phyloP scores from a whole-genome alignment of 2,888 invertebrate species.

The Drosophila histrio region DNA sequence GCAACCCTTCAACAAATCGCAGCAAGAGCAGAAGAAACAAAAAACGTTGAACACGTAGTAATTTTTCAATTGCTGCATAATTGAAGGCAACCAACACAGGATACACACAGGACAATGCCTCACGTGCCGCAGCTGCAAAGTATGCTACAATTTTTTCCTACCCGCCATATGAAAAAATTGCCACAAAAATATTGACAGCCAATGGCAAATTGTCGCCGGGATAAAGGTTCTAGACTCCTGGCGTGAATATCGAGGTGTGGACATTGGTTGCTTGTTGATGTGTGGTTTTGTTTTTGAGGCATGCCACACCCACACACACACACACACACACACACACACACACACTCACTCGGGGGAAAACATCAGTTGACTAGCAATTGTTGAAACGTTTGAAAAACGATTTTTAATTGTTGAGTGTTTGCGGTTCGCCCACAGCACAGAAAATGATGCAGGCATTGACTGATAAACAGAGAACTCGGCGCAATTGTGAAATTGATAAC shows the following conservation, averaged over 20 bases:
- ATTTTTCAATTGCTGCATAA: conserved; percentile 84
- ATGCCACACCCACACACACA: conserved; percentile 19
- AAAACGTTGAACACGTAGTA: conserved; percentile 80
- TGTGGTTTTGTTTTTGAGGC: conserved; percentile 78
- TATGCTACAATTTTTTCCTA: conserved; percentile 18
- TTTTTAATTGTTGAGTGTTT: conserved; percentile 77
- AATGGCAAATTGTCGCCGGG: conserved; percentile 71
- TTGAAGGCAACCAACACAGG: conserved; percentile 72
- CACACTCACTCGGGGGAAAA: conserved; percentile 35
- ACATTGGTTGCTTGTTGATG: conserved; percentile 70
- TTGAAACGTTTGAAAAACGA: conserved; percentile 61
- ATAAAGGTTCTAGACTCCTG: conserved; percentile 25
- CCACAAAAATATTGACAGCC: conserved; percentile 67
- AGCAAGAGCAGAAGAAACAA: conserved; percentile 16
- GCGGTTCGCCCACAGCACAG: conserved; percentile 30
- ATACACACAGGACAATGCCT: conserved; percentile 39
- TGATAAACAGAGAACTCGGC: conserved; percentile 46
- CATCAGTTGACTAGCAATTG: conserved; percentile 63
- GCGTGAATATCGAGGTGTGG: conserved; percentile 42
- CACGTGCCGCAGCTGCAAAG: conserved; percentile 49
- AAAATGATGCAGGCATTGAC: conserved; percentile 42
- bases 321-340: neutral
- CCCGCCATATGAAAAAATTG: conserved; percentile 35
- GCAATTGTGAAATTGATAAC: conserved; percentile 63
- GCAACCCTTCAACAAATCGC: conserved; percentile 52